Percentiles rank a stretch among this genome's conserved stretches.
phyloP scores from a whole-genome alignment of 2,888 invertebrate genomes.

The Lepidocyrtoides sp. region DNA sequence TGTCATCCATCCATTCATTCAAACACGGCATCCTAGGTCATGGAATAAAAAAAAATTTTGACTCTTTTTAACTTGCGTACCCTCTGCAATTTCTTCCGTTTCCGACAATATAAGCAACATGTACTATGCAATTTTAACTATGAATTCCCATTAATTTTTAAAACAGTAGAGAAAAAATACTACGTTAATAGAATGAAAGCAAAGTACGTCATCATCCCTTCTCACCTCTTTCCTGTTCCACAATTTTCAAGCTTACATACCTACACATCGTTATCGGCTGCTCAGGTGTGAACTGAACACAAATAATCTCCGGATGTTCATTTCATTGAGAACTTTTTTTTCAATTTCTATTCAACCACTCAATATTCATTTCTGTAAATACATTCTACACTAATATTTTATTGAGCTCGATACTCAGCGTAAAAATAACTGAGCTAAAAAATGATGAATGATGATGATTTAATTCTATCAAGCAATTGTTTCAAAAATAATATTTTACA shows the following conservation, averaged over 20 bases:
- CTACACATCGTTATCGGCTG: background rate
- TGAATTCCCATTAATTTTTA: too few relatives aligned
- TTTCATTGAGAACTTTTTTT: slow-evolving; percentile 29
- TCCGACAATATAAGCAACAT: too few relatives aligned
- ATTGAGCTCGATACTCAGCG: too few relatives aligned
- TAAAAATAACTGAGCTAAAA: too few relatives aligned
- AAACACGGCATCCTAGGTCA: background rate
- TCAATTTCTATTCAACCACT: background rate
- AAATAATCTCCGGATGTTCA: slow-evolving; percentile 17
- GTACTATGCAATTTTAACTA: too few relatives aligned
- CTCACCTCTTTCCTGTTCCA: too few relatives aligned
- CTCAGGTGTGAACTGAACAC: background rate
- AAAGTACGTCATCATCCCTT: too few relatives aligned
- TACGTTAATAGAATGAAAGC: background rate
- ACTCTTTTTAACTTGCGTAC: too few relatives aligned
- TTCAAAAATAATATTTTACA: background rate
- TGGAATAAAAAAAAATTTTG: too few relatives aligned
- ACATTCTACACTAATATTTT: too few relatives aligned
- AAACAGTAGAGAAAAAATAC: background rate
- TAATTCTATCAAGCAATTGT: background rate
- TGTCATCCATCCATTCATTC: background rate
- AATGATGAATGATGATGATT: background rate
- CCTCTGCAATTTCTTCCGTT: too few relatives aligned
- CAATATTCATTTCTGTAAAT: background rate
- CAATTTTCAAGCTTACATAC: background rate